These are phyloP conservation scores for Batillaria attramentaria DNA, from an alignment of 1,140 invertebrate species.

Conservation along the genomic window DNA sequence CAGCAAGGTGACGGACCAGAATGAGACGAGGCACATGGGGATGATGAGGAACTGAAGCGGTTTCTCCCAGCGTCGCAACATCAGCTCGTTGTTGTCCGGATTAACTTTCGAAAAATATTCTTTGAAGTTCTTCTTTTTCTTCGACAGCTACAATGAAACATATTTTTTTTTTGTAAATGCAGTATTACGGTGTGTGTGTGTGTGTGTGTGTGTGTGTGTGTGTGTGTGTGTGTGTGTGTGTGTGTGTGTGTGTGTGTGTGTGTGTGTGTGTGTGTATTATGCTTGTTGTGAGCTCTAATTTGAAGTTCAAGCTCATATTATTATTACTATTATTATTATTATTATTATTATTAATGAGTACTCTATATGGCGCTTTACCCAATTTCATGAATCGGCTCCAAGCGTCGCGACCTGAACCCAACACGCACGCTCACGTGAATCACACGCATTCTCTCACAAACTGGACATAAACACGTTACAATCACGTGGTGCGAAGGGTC, in stretches of 20 bases:
- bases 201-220: conserved; percentile 1
- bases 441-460: background rate
- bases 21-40: conserved; percentile 50
- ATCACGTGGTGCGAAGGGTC: too few relatives aligned
- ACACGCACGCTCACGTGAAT: background rate
- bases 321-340: background rate
- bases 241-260: too few relatives aligned
- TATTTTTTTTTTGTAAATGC: background rate
- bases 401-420: background rate
- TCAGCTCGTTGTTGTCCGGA: too few relatives aligned
- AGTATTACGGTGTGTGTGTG: background rate
- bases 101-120: background rate
- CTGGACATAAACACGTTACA: too few relatives aligned
- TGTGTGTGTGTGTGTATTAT: too few relatives aligned
- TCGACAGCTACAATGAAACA: background rate
- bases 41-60: conserved; percentile 46
- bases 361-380: background rate
- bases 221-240: too few relatives aligned
- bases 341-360: background rate
- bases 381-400: background rate
- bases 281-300: too few relatives aligned
- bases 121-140: background rate
- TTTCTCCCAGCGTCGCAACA: conserved; percentile 28
- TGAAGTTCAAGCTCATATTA: background rate
- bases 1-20: conserved; percentile 56